Base-by-base conservation (phyloP, 2,113 vertebrate genomes). In the Aldabrachelys gigantea region DNA sequence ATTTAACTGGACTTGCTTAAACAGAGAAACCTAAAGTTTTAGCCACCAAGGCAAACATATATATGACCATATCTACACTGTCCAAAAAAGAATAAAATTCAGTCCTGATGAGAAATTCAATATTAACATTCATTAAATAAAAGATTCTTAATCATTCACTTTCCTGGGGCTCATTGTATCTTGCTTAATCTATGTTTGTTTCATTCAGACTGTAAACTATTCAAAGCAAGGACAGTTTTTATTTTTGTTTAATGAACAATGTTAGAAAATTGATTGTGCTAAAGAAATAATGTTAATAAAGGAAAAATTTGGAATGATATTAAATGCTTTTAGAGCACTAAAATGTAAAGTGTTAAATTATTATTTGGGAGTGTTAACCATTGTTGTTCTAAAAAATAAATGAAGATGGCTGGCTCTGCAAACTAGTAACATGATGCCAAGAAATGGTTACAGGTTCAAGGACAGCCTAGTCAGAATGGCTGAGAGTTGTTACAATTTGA, bases 191-290 rank as follows among this genome's bases (percentile, higher is more conserved):
- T 35, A n/a, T 94, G 81, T 95, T 56, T 96, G 65, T 84, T 81
- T 94, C 87, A 59, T 91, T 96, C 96, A 92, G 44, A 87, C 38
- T 65, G 87, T 72, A 94, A 91, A 11, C 35, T 85, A 31, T 93
- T 94, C 79, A 94, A 88, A 94, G 50, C 10, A 11, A 57, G 56
- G 9, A 80, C 79, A n/a, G 35, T 27, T 69, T 69, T 69, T 69
- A 2, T 1, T 13, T 62, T 81, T 81, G 80, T 86, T 52, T 4
- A 10, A 41, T 84, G 9, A 52, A 62, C 11, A 69, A 10, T 69
- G n/a, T 12, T 24, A 44, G 72, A 41, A 41, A 76, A 76, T 44
- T 21, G 69, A 38, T 75, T 76, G 72, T 76, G 3, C 72, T 76
- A 44, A 44, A 76, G 22, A 93, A 94, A 62, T 52, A 88, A 62